Base-by-base conservation (phyloP, 2,888 invertebrate genomes). In the Cartodere bifasciata region DNA sequence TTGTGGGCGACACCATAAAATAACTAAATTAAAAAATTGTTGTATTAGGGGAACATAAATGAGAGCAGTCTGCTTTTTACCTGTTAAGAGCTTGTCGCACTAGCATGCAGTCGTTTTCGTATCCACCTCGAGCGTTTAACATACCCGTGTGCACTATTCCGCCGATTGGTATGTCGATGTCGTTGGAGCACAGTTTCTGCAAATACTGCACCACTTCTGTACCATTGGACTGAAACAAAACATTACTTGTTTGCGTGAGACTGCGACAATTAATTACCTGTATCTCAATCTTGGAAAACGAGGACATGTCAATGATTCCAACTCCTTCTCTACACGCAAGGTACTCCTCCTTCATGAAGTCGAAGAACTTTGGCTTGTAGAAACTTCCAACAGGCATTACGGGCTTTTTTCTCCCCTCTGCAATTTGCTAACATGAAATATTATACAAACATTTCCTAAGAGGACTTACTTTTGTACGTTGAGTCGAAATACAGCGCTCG, bases 1-100 rank as follows among this genome's bases (percentile, higher is more conserved):
- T 73, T 2, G 81, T 78, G 2, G 81, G 82, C 1, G 79, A 78
- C n/a, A 84, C 75, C 70, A 83, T 76, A 50, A 80, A 76, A 49
- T 68, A 80, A 44, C 74, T 74, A 48, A 36, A 56, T 27, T 14
- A 9, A 27, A 27, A 13, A 11, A 27, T 11, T 6, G 6, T 9
- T 23, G 7, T 5, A 9, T 6, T 23, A 23, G 5, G 10, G 5
- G 10, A 11, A 23, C 6, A 23, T 11, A 7, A 17, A 17, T 17
- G 9, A 17, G 20, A 17, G 6, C 9, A 17, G 6, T 17, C 6
- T 17, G 6, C 6, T 17, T 17, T 17, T 17, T 17, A 6, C 20
- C 20, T 7, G 20, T 20, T 13, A 27, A 28, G 16, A 6, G 63
- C 57, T 45, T 72, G 64, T 15, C 76, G 60, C 2, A 76, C 72